Evolutionary conservation across 1,140 invertebrate genomes (phyloP), one percentile per base, ranked within the genome.

Genomic region (Coenobita brevimanus): DNA sequence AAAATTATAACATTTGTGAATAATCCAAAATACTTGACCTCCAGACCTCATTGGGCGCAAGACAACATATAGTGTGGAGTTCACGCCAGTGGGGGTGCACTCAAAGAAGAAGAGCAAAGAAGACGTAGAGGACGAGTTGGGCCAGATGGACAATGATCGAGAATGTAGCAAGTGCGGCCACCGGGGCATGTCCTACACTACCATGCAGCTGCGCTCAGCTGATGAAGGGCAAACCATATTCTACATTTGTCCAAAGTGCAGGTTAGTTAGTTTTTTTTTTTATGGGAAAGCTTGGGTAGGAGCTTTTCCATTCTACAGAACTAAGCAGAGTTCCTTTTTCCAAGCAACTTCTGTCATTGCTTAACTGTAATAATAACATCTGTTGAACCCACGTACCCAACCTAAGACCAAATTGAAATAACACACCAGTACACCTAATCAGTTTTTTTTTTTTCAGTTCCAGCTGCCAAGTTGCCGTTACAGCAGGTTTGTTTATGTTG

Each of bases 221-320:
- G 98, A 99, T 95, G 98, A 99, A 96, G 98, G 98, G 0, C 98
- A 99, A 93, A 99, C 98, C 17, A 97, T 99, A 3, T 99, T 99
- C 93, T 99, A 98, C 90, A 98, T 97, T 3, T 99, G 98, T 94
- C 95, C 96, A 30, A 96, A 97, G 91, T 99, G 98, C 96, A 96
- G 96, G 96, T 97, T n/a, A n/a, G n/a, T n/a, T n/a, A n/a, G n/a
- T n/a, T n/a, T n/a, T n/a, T n/a, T n/a, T n/a, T n/a, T n/a, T n/a
- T n/a, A n/a, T n/a, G n/a, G n/a, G n/a, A n/a, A n/a, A n/a, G n/a
- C n/a, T n/a, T n/a, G n/a, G n/a, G n/a, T n/a, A n/a, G n/a, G n/a
- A n/a, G n/a, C n/a, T n/a, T n/a, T n/a, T n/a, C n/a, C n/a, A n/a
- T n/a, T n/a, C n/a, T n/a, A n/a, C n/a, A n/a, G n/a, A n/a, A n/a